A percentile compares a stretch with the other conserved stretches of the same genome.
Conservation (phyloP, 1,140 invertebrate genomes). For the Anastatus disparis region DNA sequence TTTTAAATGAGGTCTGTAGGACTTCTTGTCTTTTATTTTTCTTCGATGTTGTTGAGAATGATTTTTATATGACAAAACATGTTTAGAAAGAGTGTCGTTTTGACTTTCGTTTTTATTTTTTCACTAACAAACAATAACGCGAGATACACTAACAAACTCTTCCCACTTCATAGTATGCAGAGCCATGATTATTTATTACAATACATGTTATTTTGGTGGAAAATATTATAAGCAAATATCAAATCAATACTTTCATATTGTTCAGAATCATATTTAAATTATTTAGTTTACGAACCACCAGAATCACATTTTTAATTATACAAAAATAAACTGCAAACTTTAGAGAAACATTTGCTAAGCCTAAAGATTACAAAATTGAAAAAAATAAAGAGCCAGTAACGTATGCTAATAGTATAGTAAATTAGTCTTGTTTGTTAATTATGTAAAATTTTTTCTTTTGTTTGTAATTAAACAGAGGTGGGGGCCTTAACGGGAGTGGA, state of each 20-base stretch:
- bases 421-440: slow-evolving; percentile 19
- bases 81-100: slow-evolving; percentile 14
- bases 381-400: neutral
- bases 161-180: neutral
- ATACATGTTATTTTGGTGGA: too few species aligned
- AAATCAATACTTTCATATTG: too few species aligned
- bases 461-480: slow-evolving; percentile 66
- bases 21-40: neutral
- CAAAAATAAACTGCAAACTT: neutral
- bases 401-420: too few species aligned
- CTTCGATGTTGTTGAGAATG: slow-evolving; percentile 31
- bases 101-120: slow-evolving; percentile 6
- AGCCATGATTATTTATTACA: neutral
- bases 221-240: too few species aligned
- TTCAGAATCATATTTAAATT: too few species aligned
- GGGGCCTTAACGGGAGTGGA: slow-evolving; percentile 65
- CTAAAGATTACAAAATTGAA: neutral
- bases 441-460: slow-evolving; percentile 7
- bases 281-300: too few species aligned
- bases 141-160: slow-evolving; percentile 8
- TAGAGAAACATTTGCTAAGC: slow-evolving; percentile 1
- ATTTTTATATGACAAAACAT: slow-evolving; percentile 12
- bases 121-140: neutral
- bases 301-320: neutral
- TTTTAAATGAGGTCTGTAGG: slow-evolving; percentile 33